Conservation (phyloP, 2,113 vertebrate species). For the Chlamydotis undulata region DNA sequence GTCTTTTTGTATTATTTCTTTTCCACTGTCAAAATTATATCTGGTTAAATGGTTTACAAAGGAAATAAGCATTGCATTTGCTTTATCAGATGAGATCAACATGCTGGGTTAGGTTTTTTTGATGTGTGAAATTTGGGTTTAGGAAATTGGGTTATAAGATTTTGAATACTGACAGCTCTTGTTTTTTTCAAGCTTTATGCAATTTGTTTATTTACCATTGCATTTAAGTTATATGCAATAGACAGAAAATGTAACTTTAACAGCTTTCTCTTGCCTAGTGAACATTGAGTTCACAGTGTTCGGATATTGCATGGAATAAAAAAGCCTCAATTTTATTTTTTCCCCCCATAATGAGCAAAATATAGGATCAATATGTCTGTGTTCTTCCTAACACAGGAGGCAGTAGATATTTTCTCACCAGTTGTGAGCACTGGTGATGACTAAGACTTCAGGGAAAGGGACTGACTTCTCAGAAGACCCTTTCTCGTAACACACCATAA, state of each 20-base stretch:
- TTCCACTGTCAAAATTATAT: slow-evolving; percentile 39
- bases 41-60: slow-evolving; percentile 40
- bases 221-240: neutral
- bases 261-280: neutral
- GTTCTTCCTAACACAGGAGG: neutral
- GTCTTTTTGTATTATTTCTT: neutral
- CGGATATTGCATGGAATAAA: neutral
- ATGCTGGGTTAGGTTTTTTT: neutral
- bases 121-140: neutral
- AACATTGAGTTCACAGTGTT: neutral
- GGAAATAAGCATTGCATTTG: slow-evolving; percentile 20
- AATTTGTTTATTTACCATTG: neutral
- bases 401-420: neutral
- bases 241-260: neutral
- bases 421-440: neutral
- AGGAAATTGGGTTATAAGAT: neutral
- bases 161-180: neutral
- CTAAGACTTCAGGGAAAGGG: neutral
- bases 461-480: neutral
- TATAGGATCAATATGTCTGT: neutral
- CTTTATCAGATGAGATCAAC: neutral
- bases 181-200: neutral
- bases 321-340: neutral
- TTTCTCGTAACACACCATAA: neutral
- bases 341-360: neutral